Conservation (phyloP, 2,888 invertebrate species). For the Polydesmus complanatus region DNA sequence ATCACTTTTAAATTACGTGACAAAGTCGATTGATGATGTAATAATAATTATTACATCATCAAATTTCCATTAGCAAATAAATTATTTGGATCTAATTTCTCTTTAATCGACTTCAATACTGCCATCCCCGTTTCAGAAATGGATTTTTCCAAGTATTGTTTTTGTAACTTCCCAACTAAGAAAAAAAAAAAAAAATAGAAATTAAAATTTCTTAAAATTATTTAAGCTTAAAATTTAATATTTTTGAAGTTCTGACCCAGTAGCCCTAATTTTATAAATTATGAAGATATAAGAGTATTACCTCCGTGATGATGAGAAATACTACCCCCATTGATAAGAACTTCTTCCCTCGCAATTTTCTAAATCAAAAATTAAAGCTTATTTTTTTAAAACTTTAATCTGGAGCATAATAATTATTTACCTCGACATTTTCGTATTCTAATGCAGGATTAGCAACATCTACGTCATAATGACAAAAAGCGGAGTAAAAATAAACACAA, state of each 20-base stretch:
- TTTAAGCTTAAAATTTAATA: too few species aligned
- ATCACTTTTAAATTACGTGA: too few species aligned
- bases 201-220: too few species aligned
- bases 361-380: too few species aligned
- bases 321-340: slow-evolving; percentile 41
- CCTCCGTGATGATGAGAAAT: slow-evolving; percentile 41
- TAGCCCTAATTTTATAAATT: background rate
- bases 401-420: too few species aligned
- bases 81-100: slow-evolving; percentile 80
- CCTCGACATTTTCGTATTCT: slow-evolving; percentile 74
- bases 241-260: too few species aligned
- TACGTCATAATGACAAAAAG: slow-evolving; percentile 46
- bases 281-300: slow-evolving; percentile 9
- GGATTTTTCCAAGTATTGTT: slow-evolving; percentile 69
- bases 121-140: slow-evolving; percentile 67
- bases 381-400: too few species aligned
- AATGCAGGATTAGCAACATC: slow-evolving; percentile 51
- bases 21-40: too few species aligned
- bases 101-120: slow-evolving; percentile 70
- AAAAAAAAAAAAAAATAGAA: slow-evolving; percentile 29
- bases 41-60: background rate
- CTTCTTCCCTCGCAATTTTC: slow-evolving; percentile 39
- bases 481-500: slow-evolving; percentile 90
- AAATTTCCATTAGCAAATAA: slow-evolving; percentile 75
- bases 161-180: slow-evolving; percentile 70